Evolutionary conservation across 2,888 invertebrate species (phyloP).

Genomic region (Lithophane ornitopus): DNA sequence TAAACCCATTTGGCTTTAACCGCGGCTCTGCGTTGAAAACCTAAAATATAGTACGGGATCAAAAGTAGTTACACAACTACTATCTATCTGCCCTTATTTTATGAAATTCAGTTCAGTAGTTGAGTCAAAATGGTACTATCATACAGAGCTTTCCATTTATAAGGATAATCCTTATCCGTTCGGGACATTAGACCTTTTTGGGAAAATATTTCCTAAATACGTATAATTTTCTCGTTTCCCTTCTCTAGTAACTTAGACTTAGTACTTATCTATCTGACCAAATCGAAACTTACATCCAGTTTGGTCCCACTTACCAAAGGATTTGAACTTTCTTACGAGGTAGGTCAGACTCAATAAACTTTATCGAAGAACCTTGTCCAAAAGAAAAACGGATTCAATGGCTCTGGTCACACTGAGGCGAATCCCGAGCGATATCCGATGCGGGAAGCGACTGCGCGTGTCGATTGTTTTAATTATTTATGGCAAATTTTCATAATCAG

Average conservation of each 20-base stretch:
- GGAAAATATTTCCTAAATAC: constrained; percentile 7
- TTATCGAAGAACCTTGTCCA: constrained; percentile 16
- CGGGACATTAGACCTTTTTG: constrained; percentile 1
- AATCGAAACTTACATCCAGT: constrained; percentile 5
- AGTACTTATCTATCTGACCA: neutral
- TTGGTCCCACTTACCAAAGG: constrained; percentile 1
- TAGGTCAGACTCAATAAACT: constrained; percentile 30
- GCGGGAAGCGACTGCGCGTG: neutral
- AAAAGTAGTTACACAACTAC: constrained; percentile 11
- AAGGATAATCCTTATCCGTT: constrained; percentile 13
- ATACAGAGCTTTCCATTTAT: constrained; percentile 8
- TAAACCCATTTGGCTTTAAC: neutral
- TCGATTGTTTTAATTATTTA: neutral
- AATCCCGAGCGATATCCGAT: too few relatives aligned
- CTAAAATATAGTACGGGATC: neutral
- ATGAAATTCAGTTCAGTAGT: constrained; percentile 1
- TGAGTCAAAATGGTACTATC: neutral
- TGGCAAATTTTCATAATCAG: too few relatives aligned
- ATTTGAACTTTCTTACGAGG: constrained; percentile 23
- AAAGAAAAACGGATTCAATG: constrained; percentile 21
- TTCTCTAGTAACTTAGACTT: constrained; percentile 10
- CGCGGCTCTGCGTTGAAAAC: neutral
- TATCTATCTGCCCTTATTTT: neutral
- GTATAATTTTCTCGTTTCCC: constrained; percentile 21
- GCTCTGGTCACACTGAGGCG: neutral